These are phyloP conservation scores for Riparia riparia DNA, from an alignment of 2,113 vertebrate species.

Conservation along the genomic window DNA sequence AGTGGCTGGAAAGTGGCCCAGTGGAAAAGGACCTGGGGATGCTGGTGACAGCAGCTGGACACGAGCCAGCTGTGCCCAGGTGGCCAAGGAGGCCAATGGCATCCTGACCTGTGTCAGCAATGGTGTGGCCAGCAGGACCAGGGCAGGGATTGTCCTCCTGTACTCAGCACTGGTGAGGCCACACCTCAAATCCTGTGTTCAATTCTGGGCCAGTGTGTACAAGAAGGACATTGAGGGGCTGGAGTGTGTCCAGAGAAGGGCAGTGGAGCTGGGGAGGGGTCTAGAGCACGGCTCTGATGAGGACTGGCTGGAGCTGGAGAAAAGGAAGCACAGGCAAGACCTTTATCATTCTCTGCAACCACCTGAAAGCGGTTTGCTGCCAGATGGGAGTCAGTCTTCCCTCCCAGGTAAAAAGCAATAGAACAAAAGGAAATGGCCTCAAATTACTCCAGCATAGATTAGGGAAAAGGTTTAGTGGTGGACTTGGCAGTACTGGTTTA, in stretches of 20 bases:
- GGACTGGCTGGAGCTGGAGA: not conserved
- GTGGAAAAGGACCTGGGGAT: not conserved
- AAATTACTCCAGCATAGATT: not conserved
- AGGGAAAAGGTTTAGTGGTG: not conserved
- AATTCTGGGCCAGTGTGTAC: not conserved
- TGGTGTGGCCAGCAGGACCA: not conserved
- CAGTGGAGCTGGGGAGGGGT: rapidly evolving
- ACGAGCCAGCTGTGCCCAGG: not conserved
- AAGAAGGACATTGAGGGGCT: not conserved
- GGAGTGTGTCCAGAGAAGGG: not conserved
- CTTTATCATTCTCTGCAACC: not conserved
- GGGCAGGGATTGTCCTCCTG: not conserved
- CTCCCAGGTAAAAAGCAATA: not conserved
- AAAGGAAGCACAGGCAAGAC: not conserved
- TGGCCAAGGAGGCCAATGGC: not conserved
- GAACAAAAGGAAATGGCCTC: not conserved
- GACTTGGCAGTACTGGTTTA: not conserved
- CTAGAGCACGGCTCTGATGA: not conserved
- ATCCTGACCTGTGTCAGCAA: not conserved
- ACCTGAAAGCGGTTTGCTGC: not conserved
- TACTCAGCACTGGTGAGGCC: not conserved
- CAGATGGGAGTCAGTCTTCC: not conserved
- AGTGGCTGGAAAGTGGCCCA: not conserved
- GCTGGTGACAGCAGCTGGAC: not conserved
- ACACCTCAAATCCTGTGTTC: not conserved